These are phyloP conservation scores for Limnothrissa miodon DNA, from an alignment of 2,113 vertebrate genomes.

Conservation along the genomic window DNA sequence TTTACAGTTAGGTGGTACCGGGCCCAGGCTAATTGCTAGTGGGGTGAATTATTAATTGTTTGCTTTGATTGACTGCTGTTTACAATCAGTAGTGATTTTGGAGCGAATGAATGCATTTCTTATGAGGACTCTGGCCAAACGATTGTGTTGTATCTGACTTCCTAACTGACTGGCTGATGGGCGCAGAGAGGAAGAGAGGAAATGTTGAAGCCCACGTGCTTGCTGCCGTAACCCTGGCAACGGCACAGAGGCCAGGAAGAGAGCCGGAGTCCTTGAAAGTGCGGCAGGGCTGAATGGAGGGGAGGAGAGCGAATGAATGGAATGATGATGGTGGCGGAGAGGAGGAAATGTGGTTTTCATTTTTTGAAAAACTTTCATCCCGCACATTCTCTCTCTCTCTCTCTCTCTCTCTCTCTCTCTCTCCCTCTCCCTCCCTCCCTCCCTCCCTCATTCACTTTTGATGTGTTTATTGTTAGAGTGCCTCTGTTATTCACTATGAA, in stretches of 20 bases:
- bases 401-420: neutral
- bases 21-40: neutral
- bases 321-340: conserved; percentile 32
- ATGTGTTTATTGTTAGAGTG: neutral
- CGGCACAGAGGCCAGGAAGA: conserved; percentile 64
- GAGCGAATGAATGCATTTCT: neutral
- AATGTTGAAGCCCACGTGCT: conserved; percentile 54
- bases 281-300: conserved; percentile 39
- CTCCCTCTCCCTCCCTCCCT: neutral
- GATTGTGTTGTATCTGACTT: no score
- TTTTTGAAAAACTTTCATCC: no score
- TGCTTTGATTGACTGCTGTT: neutral
- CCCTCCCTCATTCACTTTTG: neutral
- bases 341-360: conserved; percentile 15
- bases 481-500: conserved; percentile 1
- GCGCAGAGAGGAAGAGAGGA: conserved; percentile 37
- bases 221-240: conserved; percentile 66
- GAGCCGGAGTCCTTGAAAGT: conserved; percentile 66
- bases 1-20: neutral
- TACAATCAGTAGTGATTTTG: neutral
- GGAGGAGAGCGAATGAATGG: conserved; percentile 51
- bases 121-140: neutral
- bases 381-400: no score
- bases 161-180: neutral
- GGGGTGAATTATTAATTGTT: neutral